Evolutionary conservation across 2,113 vertebrate species (phyloP).

Genomic region (Paralichthys olivaceus): DNA sequence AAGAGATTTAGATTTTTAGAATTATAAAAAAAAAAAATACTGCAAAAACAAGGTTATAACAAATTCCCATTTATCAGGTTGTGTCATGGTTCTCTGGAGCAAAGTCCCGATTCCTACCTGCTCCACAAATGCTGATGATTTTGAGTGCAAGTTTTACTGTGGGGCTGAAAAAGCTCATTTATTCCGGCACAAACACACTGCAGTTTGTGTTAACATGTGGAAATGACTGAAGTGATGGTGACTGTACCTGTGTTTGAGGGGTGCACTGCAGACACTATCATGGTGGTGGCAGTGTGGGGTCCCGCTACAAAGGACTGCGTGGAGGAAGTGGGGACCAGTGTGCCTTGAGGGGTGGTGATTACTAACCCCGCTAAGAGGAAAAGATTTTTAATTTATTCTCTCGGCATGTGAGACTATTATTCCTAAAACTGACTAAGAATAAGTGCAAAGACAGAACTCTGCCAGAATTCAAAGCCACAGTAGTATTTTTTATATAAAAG

Average conservation of each 20-base stretch:
- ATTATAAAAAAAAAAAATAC: too few species aligned
- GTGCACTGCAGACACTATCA: constrained; percentile 95
- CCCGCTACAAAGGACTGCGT: constrained; percentile 94
- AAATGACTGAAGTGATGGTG: neutral
- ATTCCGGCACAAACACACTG: neutral
- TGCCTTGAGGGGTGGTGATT: constrained; percentile 95
- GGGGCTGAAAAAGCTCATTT: too few species aligned
- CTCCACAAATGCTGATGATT: too few species aligned
- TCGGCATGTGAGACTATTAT: neutral
- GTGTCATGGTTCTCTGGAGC: too few species aligned
- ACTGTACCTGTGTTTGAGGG: constrained; percentile 42
- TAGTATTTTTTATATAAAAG: too few species aligned
- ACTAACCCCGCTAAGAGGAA: constrained; percentile 89
- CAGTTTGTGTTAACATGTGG: neutral
- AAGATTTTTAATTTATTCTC: constrained; percentile 14
- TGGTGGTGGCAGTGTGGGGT: constrained; percentile 83
- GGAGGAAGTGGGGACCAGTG: constrained; percentile 91
- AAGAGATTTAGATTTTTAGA: too few species aligned
- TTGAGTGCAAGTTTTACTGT: too few species aligned
- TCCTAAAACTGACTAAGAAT: neutral
- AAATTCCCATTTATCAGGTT: too few species aligned
- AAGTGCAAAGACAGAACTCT: too few species aligned
- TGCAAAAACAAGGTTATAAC: too few species aligned
- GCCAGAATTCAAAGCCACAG: too few species aligned
- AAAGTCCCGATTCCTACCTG: too few species aligned